Base-by-base conservation (phyloP, 2,888 invertebrate species). In the Isoperla grammatica region DNA sequence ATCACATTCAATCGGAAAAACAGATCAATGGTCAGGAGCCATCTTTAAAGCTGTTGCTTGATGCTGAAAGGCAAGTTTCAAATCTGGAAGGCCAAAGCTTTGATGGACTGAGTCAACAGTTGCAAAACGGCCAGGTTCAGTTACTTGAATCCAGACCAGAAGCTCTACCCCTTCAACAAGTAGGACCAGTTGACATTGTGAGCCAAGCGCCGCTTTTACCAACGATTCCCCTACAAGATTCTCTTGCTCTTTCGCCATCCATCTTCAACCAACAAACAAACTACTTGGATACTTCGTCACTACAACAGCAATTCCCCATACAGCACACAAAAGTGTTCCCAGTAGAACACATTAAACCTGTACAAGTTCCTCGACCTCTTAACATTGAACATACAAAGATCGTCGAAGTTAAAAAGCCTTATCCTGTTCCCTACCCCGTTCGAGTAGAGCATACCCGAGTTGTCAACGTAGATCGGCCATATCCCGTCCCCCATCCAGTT, bases 401-500 rank as follows among this genome's bases (percentile, higher is more conserved):
- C 9, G 12, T 60, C n/a, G 22, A 23, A 43, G 56, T 59, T 40
- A 56, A 62, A 46, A 62, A 66, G 39, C 65, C 66, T 5, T 42
- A 42, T 42, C 42, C 42, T 13, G 61, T 67, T 12, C 39, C 57
- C 11, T 72, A 74, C 5, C 74, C 64, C 20, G 62, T 66, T 5
- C 62, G 71, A 0, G 65, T 72, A 5, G 71, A 72, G 57, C 73
- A 73, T 67, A 69, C 63, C 2, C 50, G 61, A 42, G 54, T 59
- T 1, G 54, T 62, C 1, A 55, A 73, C 1, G 74, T 79, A 0
- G 76, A 79, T 48, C 79, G 78, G 65, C 78, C 77, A 70, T 70
- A 81, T 0, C 77, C 70, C 8, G 72, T 79, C 0, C 76, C 78
- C 62, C 77, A 80, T 2, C 82, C 80, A 0, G 45, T 45, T 11